Conservation (phyloP, 2,113 vertebrate species). For the Macquaria ambigua region DNA sequence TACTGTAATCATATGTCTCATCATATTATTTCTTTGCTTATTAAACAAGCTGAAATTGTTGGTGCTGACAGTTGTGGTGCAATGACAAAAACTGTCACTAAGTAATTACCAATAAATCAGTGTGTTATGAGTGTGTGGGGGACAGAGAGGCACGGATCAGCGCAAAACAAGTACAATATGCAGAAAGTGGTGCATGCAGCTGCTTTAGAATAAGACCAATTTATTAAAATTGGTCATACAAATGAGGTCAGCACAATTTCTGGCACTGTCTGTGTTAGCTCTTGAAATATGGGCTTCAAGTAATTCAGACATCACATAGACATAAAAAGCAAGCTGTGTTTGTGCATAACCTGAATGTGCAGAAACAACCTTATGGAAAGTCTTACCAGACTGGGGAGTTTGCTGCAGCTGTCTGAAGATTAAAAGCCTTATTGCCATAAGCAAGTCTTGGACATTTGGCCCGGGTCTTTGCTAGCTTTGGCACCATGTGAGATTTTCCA, state of each 20-base stretch:
- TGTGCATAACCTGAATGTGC: conserved; percentile 26
- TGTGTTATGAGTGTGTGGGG: conserved; percentile 9
- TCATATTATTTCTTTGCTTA: conserved; percentile 60
- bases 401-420: conserved; percentile 56
- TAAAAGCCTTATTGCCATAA: conserved; percentile 59
- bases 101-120: conserved; percentile 63
- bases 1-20: conserved; percentile 55
- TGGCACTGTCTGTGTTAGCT: conserved; percentile 32
- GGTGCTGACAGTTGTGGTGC: not conserved
- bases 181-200: conserved; percentile 28
- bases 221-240: conserved; percentile 44
- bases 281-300: conserved; percentile 48
- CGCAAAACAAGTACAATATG: conserved; percentile 28
- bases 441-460: conserved; percentile 41
- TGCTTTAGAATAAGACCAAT: conserved; percentile 40
- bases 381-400: conserved; percentile 42
- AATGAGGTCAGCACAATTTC: conserved; percentile 55
- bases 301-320: conserved; percentile 48
- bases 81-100: conserved; percentile 35
- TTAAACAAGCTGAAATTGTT: conserved; percentile 43
- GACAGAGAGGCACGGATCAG: conserved; percentile 25
- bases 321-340: conserved; percentile 38
- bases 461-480: conserved; percentile 45
- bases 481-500: conserved; percentile 35
- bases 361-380: conserved; percentile 41